phyloP scores from a whole-genome alignment of 64 coral and sea anemone genomes.

The Montipora cactus region DNA sequence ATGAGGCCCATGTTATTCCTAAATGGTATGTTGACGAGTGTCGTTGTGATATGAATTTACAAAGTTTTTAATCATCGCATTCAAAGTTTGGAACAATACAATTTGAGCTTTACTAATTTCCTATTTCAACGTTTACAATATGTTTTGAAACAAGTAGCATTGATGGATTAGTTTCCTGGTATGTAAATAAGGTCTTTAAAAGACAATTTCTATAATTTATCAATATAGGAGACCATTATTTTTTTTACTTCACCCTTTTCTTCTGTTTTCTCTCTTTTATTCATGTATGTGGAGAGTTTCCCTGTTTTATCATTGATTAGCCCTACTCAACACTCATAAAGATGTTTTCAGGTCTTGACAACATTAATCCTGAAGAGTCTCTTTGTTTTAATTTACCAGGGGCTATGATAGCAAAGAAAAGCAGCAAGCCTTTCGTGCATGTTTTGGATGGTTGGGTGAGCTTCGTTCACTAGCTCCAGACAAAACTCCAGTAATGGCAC shows the following conservation, averaged over 20 bases:
- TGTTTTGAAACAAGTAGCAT: too few species aligned
- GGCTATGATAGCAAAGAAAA: conserved; percentile 62
- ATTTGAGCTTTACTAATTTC: too few species aligned
- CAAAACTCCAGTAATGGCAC: neutral
- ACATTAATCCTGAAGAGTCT: neutral
- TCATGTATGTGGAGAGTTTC: conserved; percentile 5
- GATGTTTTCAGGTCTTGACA: neutral
- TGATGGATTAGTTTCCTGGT: too few species aligned
- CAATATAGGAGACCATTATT: neutral
- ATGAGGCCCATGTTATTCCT: conserved; percentile 47
- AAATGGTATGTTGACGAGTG: conserved; percentile 15
- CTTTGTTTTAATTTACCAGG: neutral
- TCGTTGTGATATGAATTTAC: neutral
- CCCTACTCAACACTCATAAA: neutral
- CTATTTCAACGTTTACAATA: too few species aligned
- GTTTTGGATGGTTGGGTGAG: conserved; percentile 49
- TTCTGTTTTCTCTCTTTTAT: neutral
- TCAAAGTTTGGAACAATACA: too few species aligned
- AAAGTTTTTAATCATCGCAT: neutral
- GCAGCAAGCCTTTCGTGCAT: conserved; percentile 46
- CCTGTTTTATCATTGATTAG: neutral
- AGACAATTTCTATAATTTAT: conserved; percentile 5
- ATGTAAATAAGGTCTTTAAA: neutral
- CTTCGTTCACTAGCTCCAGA: conserved; percentile 26
- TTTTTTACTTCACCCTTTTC: neutral